Evolutionary conservation across 2,797 vertebrate genomes (phyloP), one percentile per base, ranked within the genome.

Genomic region (Acomys russatus): DNA sequence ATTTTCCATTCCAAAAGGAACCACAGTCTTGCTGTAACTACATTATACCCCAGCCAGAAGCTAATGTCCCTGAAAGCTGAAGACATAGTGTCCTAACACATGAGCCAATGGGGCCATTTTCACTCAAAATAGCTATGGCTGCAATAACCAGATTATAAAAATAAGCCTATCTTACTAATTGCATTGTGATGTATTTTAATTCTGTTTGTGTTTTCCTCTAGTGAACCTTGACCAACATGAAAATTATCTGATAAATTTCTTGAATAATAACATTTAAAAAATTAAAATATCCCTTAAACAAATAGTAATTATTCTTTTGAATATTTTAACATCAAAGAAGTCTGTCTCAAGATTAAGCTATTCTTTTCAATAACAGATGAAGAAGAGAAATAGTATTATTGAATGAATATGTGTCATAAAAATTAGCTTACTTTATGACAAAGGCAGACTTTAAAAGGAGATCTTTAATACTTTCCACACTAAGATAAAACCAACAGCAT

Each of bases 401-500:
- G 51, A 97, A 35, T 70, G 28, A 97, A 44, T 66, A 78, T 59
- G 94, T 94, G 70, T 83, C 80, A 91, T 68, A 88, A 95, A 90
- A 95, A 35, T 70, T 68, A 88, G 51, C 28, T 25, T 68, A 90
- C 35, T 89, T 18, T 22, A 82, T 82, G 92, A 89, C 56, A 88
- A 95, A 95, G 56, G 66, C 3, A 79, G 4, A 49, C 1, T 73
- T 44, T 94, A 56, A 78, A 63, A 88, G 44, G 15, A 74, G 10
- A 79, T 59, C 44, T 20, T 92, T 78, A 80, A 68, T 92, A 89
- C 4, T 77, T 90, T 28, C 23, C 56, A 71, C 61, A 64, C 59
- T 70, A 28, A 90, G 25, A 44, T 23, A 61, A 94, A 83, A 79
- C n/a, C 90, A 94, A 6, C 30, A n/a, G 22, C 64, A 11, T 5